Evolutionary conservation across 2,888 invertebrate species (phyloP), one percentile per base, ranked within the genome.

Genomic region (Meteorus colon): DNA sequence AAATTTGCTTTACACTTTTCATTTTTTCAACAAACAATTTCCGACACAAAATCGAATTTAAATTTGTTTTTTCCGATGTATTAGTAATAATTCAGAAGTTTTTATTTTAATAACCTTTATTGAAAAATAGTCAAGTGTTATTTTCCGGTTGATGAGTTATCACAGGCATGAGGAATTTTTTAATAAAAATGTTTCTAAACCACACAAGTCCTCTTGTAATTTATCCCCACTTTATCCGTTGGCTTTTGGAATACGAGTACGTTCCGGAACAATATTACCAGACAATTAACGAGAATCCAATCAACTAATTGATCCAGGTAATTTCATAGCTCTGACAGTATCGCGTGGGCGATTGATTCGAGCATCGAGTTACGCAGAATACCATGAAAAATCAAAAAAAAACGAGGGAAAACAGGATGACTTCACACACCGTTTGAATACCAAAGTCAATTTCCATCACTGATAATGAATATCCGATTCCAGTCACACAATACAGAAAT

Each of bases 281-380:
- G 19, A 55, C n/a, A 55, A 55, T 55, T 55, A 55, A 19, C 19
- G n/a, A 24, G 19, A 55, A 55, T 55, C 19, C 19, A 55, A 55
- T 55, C 19, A 55, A 24, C 55, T 55, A 55, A 55, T 55, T 55
- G 55, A 55, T 55, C 14, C 48, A 48, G 55, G 55, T 55, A 55
- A 55, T 19, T 55, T 55, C n/a, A 55, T 55, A 55, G 19, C 55
- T 55, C 19, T 19, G 19, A 55, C 8, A 55, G 19, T 55, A 55
- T 55, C 55, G 10, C 55, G 55, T 55, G 55, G 19, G 19, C n/a
- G 19, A 55, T 48, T n/a, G n/a, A n/a, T 55, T 19, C 19, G n/a
- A 55, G 19, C 19, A 8, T 55, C 55, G 19, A 55, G 8, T 55
- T 19, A 19, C 41, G 12, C 41, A 12, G 12, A 41, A 41, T 41